Evolutionary conservation across 2,797 vertebrate genomes (phyloP).

Genomic region (Octomys mimax): DNA sequence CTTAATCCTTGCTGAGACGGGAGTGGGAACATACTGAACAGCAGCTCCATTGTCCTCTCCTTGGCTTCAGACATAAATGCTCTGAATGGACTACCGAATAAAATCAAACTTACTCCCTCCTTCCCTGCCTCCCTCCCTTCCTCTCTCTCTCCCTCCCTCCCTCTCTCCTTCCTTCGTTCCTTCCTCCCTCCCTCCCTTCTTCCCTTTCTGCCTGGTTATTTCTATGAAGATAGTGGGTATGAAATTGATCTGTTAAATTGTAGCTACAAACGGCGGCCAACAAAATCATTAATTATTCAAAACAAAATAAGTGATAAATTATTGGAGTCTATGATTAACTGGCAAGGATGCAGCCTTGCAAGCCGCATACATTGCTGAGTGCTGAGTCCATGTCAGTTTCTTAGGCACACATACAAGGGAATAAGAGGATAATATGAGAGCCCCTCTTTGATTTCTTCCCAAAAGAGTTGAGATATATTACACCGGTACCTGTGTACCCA

Average conservation of each 20-base stretch:
- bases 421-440: slow-evolving; percentile 48
- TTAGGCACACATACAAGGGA: slow-evolving; percentile 34
- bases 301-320: slow-evolving; percentile 45
- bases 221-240: not conserved
- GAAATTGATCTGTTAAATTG: slow-evolving; percentile 48
- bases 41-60: not conserved
- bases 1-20: not conserved
- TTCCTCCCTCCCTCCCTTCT: fast-evolving
- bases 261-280: slow-evolving; percentile 14
- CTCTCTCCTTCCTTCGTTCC: fast-evolving
- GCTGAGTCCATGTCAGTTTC: slow-evolving; percentile 43
- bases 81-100: not conserved
- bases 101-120: not conserved
- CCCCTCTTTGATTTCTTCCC: not conserved
- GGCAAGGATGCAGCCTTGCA: slow-evolving; percentile 14
- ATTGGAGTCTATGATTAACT: slow-evolving; percentile 32
- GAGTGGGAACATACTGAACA: not conserved
- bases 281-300: not conserved
- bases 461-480: not conserved
- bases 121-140: fast-evolving
- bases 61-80: not conserved
- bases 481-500: not conserved
- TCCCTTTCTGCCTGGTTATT: not conserved
- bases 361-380: not conserved
- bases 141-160: fast-evolving